phyloP scores from a whole-genome alignment of 2,888 invertebrate species.

The Luperina testacea region DNA sequence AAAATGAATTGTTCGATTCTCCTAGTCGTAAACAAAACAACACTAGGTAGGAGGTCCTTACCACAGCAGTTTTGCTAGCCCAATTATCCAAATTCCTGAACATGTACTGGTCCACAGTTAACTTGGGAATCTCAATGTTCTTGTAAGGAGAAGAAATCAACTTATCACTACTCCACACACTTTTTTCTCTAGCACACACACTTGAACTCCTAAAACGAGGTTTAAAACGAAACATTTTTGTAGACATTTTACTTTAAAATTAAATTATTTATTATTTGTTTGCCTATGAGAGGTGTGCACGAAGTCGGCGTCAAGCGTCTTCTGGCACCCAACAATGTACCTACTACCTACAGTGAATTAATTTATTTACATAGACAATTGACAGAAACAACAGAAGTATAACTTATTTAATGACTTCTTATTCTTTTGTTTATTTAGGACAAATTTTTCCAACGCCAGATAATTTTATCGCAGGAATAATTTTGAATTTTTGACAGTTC shows the following conservation, averaged over 20 bases:
- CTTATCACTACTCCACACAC: constrained; percentile 74
- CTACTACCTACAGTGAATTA: not conserved
- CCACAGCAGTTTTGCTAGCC: constrained; percentile 90
- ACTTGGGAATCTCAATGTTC: constrained; percentile 84
- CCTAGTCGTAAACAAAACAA: not conserved
- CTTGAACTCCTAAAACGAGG: constrained; percentile 40
- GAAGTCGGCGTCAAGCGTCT: not conserved
- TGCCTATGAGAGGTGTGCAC: not conserved
- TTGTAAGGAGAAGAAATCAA: constrained; percentile 83
- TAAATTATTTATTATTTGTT: constrained; percentile 7
- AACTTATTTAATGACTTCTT: not conserved
- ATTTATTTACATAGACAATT: constrained; percentile 17
- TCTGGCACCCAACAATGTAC: not conserved
- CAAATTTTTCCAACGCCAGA: too few species aligned
- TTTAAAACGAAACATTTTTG: constrained; percentile 52
- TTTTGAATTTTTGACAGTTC: too few species aligned
- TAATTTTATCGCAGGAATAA: too few species aligned
- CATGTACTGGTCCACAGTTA: constrained; percentile 89
- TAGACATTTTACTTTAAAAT: constrained; percentile 41
- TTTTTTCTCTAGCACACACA: constrained; percentile 62
- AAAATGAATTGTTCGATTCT: not conserved
- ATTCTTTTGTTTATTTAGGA: not conserved
- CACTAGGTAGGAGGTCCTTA: constrained; percentile 55
- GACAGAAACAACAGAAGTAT: constrained; percentile 30
- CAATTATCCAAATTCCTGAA: constrained; percentile 91